Percentiles rank a stretch among this genome's conserved stretches.
Conservation (phyloP, 2,113 vertebrate species). For the Oreochromis tanganicae region DNA sequence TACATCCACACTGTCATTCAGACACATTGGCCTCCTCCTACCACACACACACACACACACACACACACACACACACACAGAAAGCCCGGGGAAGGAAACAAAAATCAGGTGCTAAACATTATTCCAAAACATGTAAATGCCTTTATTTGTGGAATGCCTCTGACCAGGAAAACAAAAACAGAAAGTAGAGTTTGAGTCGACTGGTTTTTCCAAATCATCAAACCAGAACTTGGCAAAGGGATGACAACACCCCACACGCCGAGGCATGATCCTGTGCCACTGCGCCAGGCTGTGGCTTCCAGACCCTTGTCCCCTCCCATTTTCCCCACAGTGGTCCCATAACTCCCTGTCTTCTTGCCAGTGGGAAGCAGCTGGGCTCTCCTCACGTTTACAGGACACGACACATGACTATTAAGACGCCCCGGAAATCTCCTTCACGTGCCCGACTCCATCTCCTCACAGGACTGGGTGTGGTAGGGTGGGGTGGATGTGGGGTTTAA, state of each 20-base stretch:
- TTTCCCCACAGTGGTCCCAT: conserved; percentile 8
- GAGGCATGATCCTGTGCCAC: background rate
- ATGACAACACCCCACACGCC: background rate
- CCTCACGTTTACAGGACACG: conserved; percentile 22
- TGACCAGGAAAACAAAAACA: conserved; percentile 9
- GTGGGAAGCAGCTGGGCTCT: background rate
- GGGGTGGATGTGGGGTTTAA: background rate
- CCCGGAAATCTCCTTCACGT: background rate
- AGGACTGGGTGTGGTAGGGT: background rate
- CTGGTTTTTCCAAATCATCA: conserved; percentile 14
- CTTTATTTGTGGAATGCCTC: conserved; percentile 67
- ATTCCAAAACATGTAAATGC: conserved; percentile 68
- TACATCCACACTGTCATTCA: conserved; percentile 23
- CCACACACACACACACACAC: conserved; percentile 58
- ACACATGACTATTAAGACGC: conserved; percentile 8
- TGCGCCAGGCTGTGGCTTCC: conserved; percentile 3
- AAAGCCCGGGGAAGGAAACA: conserved; percentile 36
- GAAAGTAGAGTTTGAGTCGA: conserved; percentile 10
- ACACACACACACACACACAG: conserved; percentile 51
- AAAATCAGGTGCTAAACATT: conserved; percentile 38
- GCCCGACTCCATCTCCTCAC: conserved; percentile 1
- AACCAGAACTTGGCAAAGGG: conserved; percentile 7
- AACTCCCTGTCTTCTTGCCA: background rate
- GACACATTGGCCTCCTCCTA: conserved; percentile 21
- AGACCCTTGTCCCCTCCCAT: background rate